Base-by-base conservation (phyloP, 2,888 invertebrate genomes). In the Drosophila suboccidentalis region DNA sequence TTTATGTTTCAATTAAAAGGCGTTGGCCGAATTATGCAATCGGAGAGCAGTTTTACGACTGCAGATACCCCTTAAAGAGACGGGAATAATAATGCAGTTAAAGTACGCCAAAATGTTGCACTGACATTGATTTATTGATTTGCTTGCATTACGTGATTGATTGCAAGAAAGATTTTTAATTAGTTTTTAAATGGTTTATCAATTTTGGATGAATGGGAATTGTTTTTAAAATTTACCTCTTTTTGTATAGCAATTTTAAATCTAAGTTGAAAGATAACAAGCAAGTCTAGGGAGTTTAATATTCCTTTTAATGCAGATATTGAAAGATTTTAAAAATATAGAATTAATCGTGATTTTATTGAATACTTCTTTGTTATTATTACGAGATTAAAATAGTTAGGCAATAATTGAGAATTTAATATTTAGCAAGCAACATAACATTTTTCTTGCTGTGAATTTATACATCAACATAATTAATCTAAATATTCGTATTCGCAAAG, bases 1-100 rank as follows among this genome's bases (percentile, higher is more conserved):
- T 82, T 84, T 86, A 84, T 86, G 89, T 75, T 75, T 88, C 78
- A 86, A 86, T 83, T 83, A 87, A 87, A 79, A 76, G 63, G 72
- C 72, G 72, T 72, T 63, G 62, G 39, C 44, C 67, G 65, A 75
- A 71, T 80, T 68, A 76, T 71, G 80, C 61, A 75, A 78, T 75
- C 62, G 58, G 13, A 47, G 32, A 38, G 49, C 59, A 44, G 46
- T 41, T 49, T 74, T 53, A 67, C 50, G 70, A 64, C 65, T 29
- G 9, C 44, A 54, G 32, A 44, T 43, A 19, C 34, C n/a, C 17
- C n/a, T 10, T 10, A 47, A 54, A 36, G 9, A 22, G 22, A 22
- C 6, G 9, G 22, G 22, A n/a, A 61, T 50, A 19, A n/a, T 19
- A n/a, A 6, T 11, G 55, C 44, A 36, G 34, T 55, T 64, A 29